Evolutionary conservation across 2,888 invertebrate species (phyloP).

Genomic region (Cinara cedri): DNA sequence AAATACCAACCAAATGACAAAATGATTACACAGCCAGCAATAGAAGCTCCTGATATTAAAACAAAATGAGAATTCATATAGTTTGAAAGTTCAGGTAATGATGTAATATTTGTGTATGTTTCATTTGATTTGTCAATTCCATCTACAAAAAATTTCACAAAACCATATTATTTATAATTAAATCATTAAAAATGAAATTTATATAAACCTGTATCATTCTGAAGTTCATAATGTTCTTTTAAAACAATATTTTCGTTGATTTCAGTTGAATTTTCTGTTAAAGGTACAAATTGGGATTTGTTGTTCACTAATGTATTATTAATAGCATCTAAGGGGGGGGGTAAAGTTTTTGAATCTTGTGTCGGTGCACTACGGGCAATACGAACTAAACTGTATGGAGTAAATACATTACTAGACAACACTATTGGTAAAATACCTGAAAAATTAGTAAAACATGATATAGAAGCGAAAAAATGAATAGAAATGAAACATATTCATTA

Average conservation of each 20-base stretch:
- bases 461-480: neutral
- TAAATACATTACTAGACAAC: constrained; percentile 17
- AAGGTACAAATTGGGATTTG: constrained; percentile 44
- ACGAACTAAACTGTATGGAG: constrained; percentile 8
- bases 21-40: constrained; percentile 41
- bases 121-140: constrained; percentile 19
- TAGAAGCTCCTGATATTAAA: constrained; percentile 51
- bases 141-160: constrained; percentile 8
- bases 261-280: constrained; percentile 38
- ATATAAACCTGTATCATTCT: constrained; percentile 46
- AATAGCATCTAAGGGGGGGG: neutral
- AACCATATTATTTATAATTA: neutral
- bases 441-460: neutral
- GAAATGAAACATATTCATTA: neutral
- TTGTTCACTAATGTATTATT: constrained; percentile 28
- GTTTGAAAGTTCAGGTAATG: constrained; percentile 48
- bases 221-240: constrained; percentile 49
- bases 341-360: constrained; percentile 10
- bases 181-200: neutral
- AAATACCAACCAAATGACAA: constrained; percentile 41
- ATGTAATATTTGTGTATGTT: constrained; percentile 46
- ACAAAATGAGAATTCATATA: constrained; percentile 51
- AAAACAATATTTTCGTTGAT: constrained; percentile 16
- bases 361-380: constrained; percentile 4
- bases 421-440: constrained; percentile 30